phyloP scores from a whole-genome alignment of 2,113 vertebrate genomes.

The Crotalus viridis region DNA sequence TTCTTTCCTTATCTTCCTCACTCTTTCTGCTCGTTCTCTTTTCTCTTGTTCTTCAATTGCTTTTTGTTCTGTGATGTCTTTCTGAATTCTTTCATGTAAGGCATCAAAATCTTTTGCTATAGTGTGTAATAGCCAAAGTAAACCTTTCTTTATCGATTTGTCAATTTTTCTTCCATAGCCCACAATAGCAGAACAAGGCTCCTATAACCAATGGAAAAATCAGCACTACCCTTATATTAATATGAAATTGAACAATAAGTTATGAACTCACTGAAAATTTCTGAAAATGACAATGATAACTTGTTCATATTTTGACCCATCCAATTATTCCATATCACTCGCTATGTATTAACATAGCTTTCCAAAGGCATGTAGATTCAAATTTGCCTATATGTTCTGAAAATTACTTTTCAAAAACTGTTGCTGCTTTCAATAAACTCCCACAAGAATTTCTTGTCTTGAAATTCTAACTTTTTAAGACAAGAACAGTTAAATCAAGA shows the following conservation, averaged over 20 bases:
- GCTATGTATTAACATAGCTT: not conserved
- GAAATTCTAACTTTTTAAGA: not conserved
- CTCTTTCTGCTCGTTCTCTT: slow-evolving; percentile 85
- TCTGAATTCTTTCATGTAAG: slow-evolving; percentile 89
- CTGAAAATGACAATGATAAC: slow-evolving; percentile 3
- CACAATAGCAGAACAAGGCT: slow-evolving; percentile 88
- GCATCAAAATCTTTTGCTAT: slow-evolving; percentile 93
- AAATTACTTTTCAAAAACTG: not conserved
- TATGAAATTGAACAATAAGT: slow-evolving; percentile 18
- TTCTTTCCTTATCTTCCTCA: slow-evolving; percentile 83
- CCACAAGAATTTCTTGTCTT: not conserved
- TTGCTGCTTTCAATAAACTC: not conserved
- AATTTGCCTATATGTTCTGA: not conserved
- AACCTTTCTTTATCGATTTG: slow-evolving; percentile 91
- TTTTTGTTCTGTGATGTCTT: slow-evolving; percentile 86
- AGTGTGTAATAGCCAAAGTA: slow-evolving; percentile 88
- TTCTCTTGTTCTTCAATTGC: slow-evolving; percentile 88
- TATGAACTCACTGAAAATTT: not conserved
- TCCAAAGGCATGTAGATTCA: not conserved
- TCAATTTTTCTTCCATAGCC: slow-evolving; percentile 91
- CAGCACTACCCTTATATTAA: not conserved
- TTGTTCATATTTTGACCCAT: not conserved
- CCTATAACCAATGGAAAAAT: slow-evolving; percentile 66
- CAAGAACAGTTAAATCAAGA: not conserved
- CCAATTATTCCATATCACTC: not conserved